A percentile compares a stretch with the other conserved stretches of the same genome.
Evolutionary conservation across 2,113 vertebrate genomes (phyloP).

Genomic region (Ptilorrhoa leucosticta): DNA sequence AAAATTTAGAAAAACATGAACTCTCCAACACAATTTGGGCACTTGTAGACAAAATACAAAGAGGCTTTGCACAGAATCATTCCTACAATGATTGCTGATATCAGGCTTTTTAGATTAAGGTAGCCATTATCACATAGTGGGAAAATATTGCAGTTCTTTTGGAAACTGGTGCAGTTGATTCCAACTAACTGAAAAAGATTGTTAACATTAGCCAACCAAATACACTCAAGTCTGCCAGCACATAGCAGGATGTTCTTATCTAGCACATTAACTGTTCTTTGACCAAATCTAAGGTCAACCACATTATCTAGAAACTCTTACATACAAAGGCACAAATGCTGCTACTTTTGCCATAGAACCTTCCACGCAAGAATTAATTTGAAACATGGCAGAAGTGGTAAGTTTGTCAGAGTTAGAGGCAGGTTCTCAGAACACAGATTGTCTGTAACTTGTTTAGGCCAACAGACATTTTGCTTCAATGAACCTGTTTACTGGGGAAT

Average conservation of each 20-base stretch:
- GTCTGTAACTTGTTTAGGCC: background rate
- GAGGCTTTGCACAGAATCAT: background rate
- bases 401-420: background rate
- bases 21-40: background rate
- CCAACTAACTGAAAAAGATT: background rate
- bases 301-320: background rate
- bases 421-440: background rate
- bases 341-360: background rate
- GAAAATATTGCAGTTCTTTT: background rate
- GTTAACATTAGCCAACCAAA: background rate
- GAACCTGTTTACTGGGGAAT: background rate
- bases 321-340: background rate
- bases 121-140: background rate
- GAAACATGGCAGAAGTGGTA: background rate
- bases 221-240: background rate
- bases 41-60: background rate
- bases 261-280: background rate
- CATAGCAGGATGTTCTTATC: background rate
- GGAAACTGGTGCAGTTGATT: background rate
- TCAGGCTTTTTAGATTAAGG: background rate
- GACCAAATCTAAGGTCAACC: background rate
- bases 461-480: background rate
- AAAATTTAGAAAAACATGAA: background rate
- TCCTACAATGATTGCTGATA: background rate
- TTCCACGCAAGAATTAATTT: background rate